A percentile compares a stretch with the other conserved stretches of the same genome.
Conservation (phyloP, 2,113 vertebrate genomes). For the Rhadina sibilatrix region DNA sequence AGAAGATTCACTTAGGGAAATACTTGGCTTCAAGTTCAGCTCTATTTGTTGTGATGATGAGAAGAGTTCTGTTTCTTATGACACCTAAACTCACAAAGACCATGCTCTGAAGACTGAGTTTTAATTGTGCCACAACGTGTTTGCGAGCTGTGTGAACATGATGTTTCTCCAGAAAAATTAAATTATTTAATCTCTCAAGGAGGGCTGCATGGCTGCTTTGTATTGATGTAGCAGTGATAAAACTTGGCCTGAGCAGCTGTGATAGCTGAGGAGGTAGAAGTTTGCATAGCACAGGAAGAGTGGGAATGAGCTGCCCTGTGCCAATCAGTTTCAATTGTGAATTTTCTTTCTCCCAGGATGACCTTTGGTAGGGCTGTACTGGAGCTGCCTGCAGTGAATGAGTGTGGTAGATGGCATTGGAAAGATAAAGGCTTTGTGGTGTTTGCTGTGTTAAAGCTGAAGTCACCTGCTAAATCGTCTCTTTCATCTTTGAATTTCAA, state of each 20-base stretch:
- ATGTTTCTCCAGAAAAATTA: background rate
- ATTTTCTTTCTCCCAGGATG: background rate
- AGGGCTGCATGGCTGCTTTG: background rate
- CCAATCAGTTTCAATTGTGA: background rate
- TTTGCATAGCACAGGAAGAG: background rate
- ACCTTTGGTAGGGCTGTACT: background rate
- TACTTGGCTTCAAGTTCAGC: background rate
- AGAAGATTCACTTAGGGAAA: background rate
- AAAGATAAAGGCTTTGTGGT: background rate
- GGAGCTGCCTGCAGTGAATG: background rate
- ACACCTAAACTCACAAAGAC: background rate
- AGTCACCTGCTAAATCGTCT: background rate
- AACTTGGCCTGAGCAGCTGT: background rate
- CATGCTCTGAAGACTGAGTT: background rate
- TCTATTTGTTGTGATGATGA: background rate
- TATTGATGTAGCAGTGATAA: background rate
- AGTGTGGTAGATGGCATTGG: background rate
- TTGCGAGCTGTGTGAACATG: background rate
- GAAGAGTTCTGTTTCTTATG: background rate
- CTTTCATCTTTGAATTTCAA: conserved; percentile 14
- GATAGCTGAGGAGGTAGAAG: background rate
- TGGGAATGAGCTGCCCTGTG: background rate
- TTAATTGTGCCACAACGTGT: background rate
- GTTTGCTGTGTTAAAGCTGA: background rate
- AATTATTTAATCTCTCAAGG: background rate